Evolutionary conservation across 1,140 invertebrate species (phyloP).

Genomic region (Heterodera schachtii): DNA sequence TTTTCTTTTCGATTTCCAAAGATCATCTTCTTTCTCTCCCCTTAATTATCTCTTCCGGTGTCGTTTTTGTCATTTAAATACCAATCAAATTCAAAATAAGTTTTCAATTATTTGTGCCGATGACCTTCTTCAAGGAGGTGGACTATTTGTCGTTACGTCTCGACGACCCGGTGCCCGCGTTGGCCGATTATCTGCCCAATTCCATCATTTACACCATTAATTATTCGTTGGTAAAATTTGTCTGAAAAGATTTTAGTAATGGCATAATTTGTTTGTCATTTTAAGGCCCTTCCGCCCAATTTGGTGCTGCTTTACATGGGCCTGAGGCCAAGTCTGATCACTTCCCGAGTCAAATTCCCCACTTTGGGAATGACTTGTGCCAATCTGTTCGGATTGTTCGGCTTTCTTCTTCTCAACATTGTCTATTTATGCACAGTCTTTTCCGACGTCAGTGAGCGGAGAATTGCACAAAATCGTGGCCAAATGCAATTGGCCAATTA

Average conservation of each 20-base stretch:
- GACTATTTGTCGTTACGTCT: slow-evolving; percentile 41
- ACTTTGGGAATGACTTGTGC: slow-evolving; percentile 56
- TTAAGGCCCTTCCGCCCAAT: slow-evolving; percentile 53
- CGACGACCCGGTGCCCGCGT: slow-evolving; percentile 33
- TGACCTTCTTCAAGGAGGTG: slow-evolving; percentile 58
- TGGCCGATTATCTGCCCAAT: slow-evolving; percentile 50
- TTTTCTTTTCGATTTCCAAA: too few relatives aligned
- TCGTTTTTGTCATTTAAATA: too few relatives aligned
- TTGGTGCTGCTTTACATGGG: slow-evolving; percentile 58
- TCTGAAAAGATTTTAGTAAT: background rate
- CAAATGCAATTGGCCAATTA: too few relatives aligned
- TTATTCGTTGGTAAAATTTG: slow-evolving; percentile 39
- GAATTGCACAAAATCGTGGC: too few relatives aligned
- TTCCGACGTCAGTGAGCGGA: slow-evolving; percentile 45
- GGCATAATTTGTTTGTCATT: background rate
- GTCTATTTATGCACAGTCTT: slow-evolving; percentile 52
- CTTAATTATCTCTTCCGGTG: too few relatives aligned
- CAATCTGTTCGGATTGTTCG: slow-evolving; percentile 55
- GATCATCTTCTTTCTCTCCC: too few relatives aligned
- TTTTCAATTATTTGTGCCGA: slow-evolving; percentile 13
- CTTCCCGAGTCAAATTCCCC: slow-evolving; percentile 54
- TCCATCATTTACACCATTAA: slow-evolving; percentile 58
- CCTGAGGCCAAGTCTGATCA: slow-evolving; percentile 51
- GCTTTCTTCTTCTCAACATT: slow-evolving; percentile 55
- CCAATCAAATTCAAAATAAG: too few relatives aligned